Evolutionary conservation across 1,140 invertebrate genomes (phyloP), one percentile per base, ranked within the genome.

Genomic region (Bombus huntii): DNA sequence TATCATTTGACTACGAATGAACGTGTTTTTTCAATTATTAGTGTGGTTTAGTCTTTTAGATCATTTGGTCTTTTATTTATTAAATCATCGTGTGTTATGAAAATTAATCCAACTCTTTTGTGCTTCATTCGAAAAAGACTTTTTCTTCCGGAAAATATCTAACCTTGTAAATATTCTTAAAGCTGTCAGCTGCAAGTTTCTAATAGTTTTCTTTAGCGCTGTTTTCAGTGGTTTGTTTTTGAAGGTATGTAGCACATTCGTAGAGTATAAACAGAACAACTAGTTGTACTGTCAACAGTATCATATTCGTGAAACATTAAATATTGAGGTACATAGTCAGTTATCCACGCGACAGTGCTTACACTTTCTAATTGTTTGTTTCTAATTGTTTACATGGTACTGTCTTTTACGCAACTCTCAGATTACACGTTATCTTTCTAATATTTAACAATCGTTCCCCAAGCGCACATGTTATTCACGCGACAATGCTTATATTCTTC

Each of bases 321-420:
- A 76, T 53, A 76, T 15, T 6, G 15, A 34, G 53, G 28, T 57
- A 57, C 47, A 59, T 37, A 25, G 31, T 57, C 25, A 25, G 28
- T 39, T 34, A 59, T 57, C 74, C 74, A 37, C 47, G 74, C 74
- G 74, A 76, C 74, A 37, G 15, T 39, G 31, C 5, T 76, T 76
- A 42, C 31, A 12, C 47, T 53, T 22, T 28, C 31, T 37, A 59
- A 37, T 76, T 59, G 74, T 53, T 59, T 74, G 34, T 53, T 22
- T 28, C 31, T 37, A 59, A 37, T 76, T 59, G 74, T 53, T 59
- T 74, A 12, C 47, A 22, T 39, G 13, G 3, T 34, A 59, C 18
- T 31, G 31, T 13, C 47, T 75, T 59, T 74, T 22, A 25, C n/a
- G 25, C 44, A 15, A 10, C 9, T 74, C 44, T 75, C 73, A 25